These are phyloP conservation scores for Epirrhoe tristata DNA, from an alignment of 2,888 invertebrate genomes.

Conservation along the genomic window DNA sequence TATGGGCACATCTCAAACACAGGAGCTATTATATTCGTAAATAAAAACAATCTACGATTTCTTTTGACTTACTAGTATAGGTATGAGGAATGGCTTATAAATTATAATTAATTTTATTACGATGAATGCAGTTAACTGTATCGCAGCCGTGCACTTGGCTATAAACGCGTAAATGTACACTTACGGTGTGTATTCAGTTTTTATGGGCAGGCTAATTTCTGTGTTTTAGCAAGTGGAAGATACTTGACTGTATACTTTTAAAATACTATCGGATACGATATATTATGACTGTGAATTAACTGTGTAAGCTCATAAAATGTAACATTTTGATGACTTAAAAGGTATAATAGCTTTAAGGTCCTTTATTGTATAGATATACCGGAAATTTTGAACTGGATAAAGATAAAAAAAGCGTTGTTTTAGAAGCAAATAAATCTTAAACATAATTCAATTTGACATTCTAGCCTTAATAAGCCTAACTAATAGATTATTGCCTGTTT, in stretches of 20 bases:
- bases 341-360: too few species aligned
- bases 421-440: too few species aligned
- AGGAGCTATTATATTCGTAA: not conserved
- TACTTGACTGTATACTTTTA: too few species aligned
- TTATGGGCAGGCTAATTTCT: not conserved
- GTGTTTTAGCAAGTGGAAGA: too few species aligned
- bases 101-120: conserved; percentile 12
- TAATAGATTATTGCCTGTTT: not conserved
- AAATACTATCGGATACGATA: too few species aligned
- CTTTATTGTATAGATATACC: too few species aligned
- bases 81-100: conserved; percentile 8
- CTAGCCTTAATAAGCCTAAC: not conserved
- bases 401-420: too few species aligned
- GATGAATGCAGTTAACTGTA: conserved; percentile 18
- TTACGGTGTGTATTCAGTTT: not conserved
- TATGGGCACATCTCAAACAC: too few species aligned
- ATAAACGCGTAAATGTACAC: not conserved
- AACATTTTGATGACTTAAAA: too few species aligned
- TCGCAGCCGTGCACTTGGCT: conserved; percentile 3
- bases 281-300: too few species aligned
- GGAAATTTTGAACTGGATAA: too few species aligned
- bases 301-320: too few species aligned
- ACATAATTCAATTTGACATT: not conserved
- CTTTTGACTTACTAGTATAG: not conserved
- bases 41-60: not conserved